Conservation (phyloP, 1,140 invertebrate species). For the Drosophila subpulchrella region DNA sequence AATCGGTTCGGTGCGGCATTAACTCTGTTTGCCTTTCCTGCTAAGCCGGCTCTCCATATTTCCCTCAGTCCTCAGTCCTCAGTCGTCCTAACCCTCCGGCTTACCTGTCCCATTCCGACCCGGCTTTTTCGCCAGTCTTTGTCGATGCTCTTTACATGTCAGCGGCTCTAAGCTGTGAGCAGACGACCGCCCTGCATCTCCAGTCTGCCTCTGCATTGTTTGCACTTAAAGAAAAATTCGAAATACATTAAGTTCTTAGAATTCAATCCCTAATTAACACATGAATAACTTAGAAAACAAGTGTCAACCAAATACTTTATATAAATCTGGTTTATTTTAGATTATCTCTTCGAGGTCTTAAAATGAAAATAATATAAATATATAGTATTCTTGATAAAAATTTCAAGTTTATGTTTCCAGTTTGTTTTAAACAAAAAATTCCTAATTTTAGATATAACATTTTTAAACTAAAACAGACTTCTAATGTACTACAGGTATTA, state of each 20-base stretch:
- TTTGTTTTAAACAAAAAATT: too few relatives aligned
- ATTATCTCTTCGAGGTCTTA: too few relatives aligned
- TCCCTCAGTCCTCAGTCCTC: constrained; percentile 47
- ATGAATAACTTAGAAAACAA: not conserved
- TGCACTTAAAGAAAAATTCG: constrained; percentile 13
- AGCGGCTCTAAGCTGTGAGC: constrained; percentile 64
- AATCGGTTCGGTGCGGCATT: constrained; percentile 55
- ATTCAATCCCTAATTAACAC: not conserved
- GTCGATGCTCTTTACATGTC: constrained; percentile 76
- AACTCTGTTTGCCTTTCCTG: constrained; percentile 67
- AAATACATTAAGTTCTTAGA: not conserved
- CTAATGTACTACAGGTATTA: too few relatives aligned
- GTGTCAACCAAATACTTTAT: too few relatives aligned
- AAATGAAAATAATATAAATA: too few relatives aligned
- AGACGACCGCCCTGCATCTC: constrained; percentile 46
- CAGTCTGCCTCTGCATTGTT: constrained; percentile 33
- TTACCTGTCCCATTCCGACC: constrained; percentile 22
- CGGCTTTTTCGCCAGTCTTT: constrained; percentile 50
- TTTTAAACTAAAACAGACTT: too few relatives aligned
- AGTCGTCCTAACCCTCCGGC: constrained; percentile 25
- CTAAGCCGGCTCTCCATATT: constrained; percentile 51
- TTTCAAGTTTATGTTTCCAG: too few relatives aligned
- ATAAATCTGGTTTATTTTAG: too few relatives aligned
- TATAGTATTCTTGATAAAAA: too few relatives aligned
- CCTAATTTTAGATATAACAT: too few relatives aligned